Percentiles rank a stretch among this genome's conserved stretches.
These are phyloP conservation scores for Hiodon tergisus DNA, from an alignment of 2,113 vertebrate species.

Conservation along the genomic window DNA sequence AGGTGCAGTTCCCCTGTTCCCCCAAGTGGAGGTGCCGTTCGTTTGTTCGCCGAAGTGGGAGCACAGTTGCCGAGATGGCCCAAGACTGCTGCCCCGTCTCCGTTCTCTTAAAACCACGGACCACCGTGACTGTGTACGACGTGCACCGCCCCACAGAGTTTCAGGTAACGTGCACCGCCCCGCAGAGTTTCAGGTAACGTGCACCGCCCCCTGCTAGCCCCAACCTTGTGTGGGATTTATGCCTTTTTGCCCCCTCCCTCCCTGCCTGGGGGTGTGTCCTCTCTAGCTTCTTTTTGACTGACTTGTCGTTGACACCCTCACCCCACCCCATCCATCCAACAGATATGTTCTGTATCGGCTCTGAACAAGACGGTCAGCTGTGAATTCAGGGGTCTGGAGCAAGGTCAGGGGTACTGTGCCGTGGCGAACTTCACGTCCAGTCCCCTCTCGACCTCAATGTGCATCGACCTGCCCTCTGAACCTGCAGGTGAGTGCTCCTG, in stretches of 20 bases:
- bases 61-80: conserved; percentile 29
- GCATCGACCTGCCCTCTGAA: conserved; percentile 34
- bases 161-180: conserved; percentile 38
- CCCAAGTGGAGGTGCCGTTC: conserved; percentile 45
- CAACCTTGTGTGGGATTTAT: no score
- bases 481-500: conserved; percentile 26
- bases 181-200: conserved; percentile 39
- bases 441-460: conserved; percentile 38
- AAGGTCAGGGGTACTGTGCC: conserved; percentile 53
- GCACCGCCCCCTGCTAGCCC: no score
- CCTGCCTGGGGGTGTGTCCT: no score
- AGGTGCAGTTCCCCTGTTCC: conserved; percentile 52
- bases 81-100: conserved; percentile 42
- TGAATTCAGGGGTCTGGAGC: conserved; percentile 40
- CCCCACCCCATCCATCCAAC: not conserved
- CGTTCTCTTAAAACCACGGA: conserved; percentile 33
- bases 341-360: conserved; percentile 43
- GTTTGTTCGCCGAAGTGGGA: conserved; percentile 43
- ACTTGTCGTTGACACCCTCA: not conserved
- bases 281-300: not conserved
- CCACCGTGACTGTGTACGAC: conserved; percentile 55
- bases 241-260: no score
- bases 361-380: conserved; percentile 13
- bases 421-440: conserved; percentile 56
- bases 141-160: conserved; percentile 25